These are phyloP conservation scores for Cerastis rubricosa DNA, from an alignment of 2,888 invertebrate species.

Conservation along the genomic window DNA sequence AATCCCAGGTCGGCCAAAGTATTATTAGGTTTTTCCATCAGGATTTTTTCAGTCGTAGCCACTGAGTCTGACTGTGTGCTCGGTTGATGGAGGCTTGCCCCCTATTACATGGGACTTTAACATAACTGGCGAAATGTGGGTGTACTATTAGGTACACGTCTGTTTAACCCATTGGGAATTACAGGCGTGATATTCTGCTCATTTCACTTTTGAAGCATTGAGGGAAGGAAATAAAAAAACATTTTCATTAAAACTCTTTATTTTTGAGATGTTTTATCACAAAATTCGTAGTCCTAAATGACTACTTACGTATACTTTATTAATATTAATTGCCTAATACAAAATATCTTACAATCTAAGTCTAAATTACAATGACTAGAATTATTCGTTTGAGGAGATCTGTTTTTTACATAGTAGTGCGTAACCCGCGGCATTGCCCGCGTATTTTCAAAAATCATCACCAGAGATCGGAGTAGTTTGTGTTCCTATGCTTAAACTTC, in stretches of 20 bases:
- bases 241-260: conserved; percentile 65
- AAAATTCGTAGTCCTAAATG: conserved; percentile 72
- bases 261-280: conserved; percentile 74
- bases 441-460: background rate
- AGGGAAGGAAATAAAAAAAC: background rate
- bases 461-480: background rate
- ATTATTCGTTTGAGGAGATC: background rate
- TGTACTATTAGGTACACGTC: too few relatives aligned
- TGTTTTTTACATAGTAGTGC: background rate
- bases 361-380: conserved; percentile 36
- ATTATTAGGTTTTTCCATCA: too few relatives aligned
- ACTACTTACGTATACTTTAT: conserved; percentile 70
- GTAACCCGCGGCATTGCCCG: background rate
- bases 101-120: too few relatives aligned
- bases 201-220: background rate
- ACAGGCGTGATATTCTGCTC: too few relatives aligned
- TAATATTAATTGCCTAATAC: conserved; percentile 48
- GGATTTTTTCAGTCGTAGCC: too few relatives aligned
- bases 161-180: too few relatives aligned
- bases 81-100: too few relatives aligned
- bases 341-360: conserved; percentile 48
- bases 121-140: too few relatives aligned
- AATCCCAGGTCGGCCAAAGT: too few relatives aligned
- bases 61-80: too few relatives aligned
- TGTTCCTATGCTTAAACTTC: background rate